Conservation (phyloP, 2,113 vertebrate species). For the Bungarus multicinctus region DNA sequence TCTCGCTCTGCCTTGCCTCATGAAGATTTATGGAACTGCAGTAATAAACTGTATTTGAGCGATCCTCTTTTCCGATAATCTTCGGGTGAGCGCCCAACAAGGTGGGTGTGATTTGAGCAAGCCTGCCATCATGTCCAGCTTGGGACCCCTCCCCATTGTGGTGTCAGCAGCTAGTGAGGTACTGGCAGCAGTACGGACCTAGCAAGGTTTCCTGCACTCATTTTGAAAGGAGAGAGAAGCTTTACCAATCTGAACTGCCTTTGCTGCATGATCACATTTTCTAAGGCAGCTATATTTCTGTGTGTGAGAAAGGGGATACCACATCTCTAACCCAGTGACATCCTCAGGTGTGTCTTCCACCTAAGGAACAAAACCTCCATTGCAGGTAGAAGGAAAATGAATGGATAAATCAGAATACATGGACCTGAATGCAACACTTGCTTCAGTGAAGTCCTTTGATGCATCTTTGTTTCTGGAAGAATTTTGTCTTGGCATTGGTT, state of each 20-base stretch:
- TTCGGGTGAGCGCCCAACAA: background rate
- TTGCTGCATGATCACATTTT: background rate
- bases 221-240: background rate
- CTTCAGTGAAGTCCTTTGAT: constrained; percentile 30
- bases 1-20: constrained; percentile 26
- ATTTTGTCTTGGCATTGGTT: constrained; percentile 51
- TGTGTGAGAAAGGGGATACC: background rate
- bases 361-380: background rate
- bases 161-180: background rate
- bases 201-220: background rate
- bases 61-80: constrained; percentile 26
- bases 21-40: constrained; percentile 62
- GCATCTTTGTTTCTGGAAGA: constrained; percentile 24
- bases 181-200: background rate
- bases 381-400: constrained; percentile 31
- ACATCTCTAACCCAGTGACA: constrained; percentile 23
- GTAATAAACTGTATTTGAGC: constrained; percentile 54
- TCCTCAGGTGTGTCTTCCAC: constrained; percentile 16
- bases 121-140: background rate
- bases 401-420: constrained; percentile 53
- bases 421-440: constrained; percentile 29
- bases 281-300: accelerated
- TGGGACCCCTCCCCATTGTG: background rate
- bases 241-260: background rate
- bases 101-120: background rate